Evolutionary conservation across 2,113 vertebrate species (phyloP), one percentile per base, ranked within the genome.

Genomic region (Psittacula cyanocephala): DNA sequence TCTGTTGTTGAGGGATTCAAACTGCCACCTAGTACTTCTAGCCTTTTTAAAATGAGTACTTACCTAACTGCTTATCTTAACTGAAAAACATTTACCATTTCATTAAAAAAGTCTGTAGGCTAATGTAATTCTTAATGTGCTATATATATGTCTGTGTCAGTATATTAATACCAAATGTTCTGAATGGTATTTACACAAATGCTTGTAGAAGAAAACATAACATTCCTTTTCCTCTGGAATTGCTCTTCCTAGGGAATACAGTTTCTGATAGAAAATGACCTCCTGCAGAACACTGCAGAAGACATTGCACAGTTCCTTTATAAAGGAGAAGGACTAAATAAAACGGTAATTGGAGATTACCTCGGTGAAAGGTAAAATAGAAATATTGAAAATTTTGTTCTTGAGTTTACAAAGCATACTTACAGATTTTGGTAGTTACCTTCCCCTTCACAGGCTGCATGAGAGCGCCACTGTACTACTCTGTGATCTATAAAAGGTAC

Each of bases 311-410:
- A 99, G 98, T 99, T 99, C 97, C 98, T 99, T 43, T 99, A 99
- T 97, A 99, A 99, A 98, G 99, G 99, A 72, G 99, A 99, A 96
- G 99, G 99, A 71, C 98, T 99, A 79, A 99, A 99, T 98, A 99
- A 99, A 98, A 99, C 99, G 0, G 99, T 99, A 91, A 99, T 99
- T 23, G 99, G 99, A 83, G 99, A 99, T 98, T 99, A 99, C 97
- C 98, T 99, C 77, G 99, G 99, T 35, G 99, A 99, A 97, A 98
- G 99, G 99, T 99, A 97, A 98, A 96, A 53, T 63, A 22, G 37
- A 62, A 85, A 18, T 46, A 64, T 2, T 81, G 67, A 22, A 69
- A 75, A 55, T 89, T 89, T 81, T 76, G 19, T 55, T 63, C 16
- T 44, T 77, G 55, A 47, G 14, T 67, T 86, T 53, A 24, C 76